Percentiles rank a stretch among this genome's conserved stretches.
phyloP scores from a whole-genome alignment of 2,888 invertebrate genomes.

The Troides helena region DNA sequence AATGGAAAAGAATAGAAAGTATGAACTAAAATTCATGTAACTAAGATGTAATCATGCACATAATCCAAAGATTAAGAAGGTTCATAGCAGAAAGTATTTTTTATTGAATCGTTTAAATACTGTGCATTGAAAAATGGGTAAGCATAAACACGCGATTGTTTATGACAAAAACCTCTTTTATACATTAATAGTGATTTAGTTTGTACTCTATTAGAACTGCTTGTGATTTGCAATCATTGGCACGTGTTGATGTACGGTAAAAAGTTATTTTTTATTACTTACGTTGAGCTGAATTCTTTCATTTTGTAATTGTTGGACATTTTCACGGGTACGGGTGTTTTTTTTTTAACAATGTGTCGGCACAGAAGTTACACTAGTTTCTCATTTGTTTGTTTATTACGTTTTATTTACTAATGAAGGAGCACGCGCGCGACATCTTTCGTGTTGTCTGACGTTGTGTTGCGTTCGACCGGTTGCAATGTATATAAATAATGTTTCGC shows the following conservation, averaged over 20 bases:
- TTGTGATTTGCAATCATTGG: slow-evolving; percentile 11
- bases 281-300: slow-evolving; percentile 77
- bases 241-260: slow-evolving; percentile 7
- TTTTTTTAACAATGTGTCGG: slow-evolving; percentile 21
- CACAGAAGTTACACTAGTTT: slow-evolving; percentile 6
- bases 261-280: slow-evolving; percentile 44
- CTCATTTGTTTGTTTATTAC: slow-evolving; percentile 34
- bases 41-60: no score
- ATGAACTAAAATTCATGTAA: neutral
- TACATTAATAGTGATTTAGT: neutral
- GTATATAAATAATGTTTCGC: slow-evolving; percentile 48
- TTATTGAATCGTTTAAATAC: neutral
- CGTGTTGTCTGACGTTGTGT: slow-evolving; percentile 49
- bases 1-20: neutral
- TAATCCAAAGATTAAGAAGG: no score
- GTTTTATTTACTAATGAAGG: slow-evolving; percentile 39
- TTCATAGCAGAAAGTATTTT: no score
- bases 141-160: neutral
- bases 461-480: slow-evolving; percentile 41
- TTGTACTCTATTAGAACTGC: neutral
- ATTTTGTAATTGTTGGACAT: slow-evolving; percentile 71
- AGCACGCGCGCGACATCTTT: slow-evolving; percentile 54
- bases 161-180: neutral
- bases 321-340: slow-evolving; percentile 39
- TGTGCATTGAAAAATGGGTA: neutral